A percentile compares a stretch with the other conserved stretches of the same genome.
These are phyloP conservation scores for Diplodus puntazzo DNA, from an alignment of 2,797 vertebrate genomes.

Conservation along the genomic window DNA sequence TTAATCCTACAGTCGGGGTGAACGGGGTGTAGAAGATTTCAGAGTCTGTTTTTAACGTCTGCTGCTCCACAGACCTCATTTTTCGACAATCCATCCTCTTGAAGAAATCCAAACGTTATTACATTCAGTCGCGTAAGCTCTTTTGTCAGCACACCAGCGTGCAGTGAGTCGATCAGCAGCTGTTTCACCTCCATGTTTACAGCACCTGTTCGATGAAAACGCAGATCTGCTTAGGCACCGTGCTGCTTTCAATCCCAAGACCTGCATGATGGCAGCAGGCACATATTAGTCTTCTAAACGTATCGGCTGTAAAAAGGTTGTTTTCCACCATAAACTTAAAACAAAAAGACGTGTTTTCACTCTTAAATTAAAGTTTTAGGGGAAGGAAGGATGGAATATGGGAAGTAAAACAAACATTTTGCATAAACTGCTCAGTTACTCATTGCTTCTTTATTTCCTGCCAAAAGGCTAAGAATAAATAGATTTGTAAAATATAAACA, in stretches of 20 bases:
- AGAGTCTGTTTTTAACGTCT: slow-evolving; percentile 39
- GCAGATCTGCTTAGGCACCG: neutral
- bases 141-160: slow-evolving; percentile 9
- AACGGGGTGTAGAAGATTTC: slow-evolving; percentile 48
- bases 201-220: neutral
- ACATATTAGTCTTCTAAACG: neutral
- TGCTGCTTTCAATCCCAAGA: neutral
- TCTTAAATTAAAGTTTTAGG: neutral
- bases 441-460: neutral
- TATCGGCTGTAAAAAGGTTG: neutral
- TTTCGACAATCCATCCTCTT: slow-evolving; percentile 1
- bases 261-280: neutral
- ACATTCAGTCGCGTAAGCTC: slow-evolving; percentile 15
- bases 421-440: neutral
- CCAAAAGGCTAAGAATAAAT: too few species aligned
- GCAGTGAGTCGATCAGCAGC: neutral
- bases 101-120: slow-evolving; percentile 31
- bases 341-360: too few species aligned
- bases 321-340: neutral
- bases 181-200: slow-evolving; percentile 17
- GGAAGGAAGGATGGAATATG: neutral
- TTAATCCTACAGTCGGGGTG: slow-evolving; percentile 57
- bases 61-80: slow-evolving; percentile 38
- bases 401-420: neutral
- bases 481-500: too few species aligned